Percentiles rank a stretch among this genome's conserved stretches.
These are phyloP conservation scores for Hypselothyrea guttata DNA, from an alignment of 2,888 invertebrate genomes.

Conservation along the genomic window DNA sequence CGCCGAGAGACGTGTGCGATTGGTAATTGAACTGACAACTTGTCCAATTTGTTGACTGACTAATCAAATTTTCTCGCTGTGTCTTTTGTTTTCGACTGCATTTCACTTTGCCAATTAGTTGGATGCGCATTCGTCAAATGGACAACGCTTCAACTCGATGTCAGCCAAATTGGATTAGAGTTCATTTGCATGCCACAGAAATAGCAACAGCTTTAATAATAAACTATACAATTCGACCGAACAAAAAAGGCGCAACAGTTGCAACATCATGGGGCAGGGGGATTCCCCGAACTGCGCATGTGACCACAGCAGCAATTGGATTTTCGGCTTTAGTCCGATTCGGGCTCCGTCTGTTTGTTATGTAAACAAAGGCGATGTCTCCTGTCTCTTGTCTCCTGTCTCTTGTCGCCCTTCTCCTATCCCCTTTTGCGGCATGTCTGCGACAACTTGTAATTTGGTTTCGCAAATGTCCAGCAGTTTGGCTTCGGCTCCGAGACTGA, in stretches of 20 bases:
- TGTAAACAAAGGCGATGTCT: slow-evolving; percentile 62
- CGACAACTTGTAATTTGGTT: slow-evolving; percentile 28
- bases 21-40: slow-evolving; percentile 49
- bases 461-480: background rate
- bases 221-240: too few relatives aligned
- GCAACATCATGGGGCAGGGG: slow-evolving; percentile 27
- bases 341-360: slow-evolving; percentile 48
- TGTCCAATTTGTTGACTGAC: slow-evolving; percentile 51
- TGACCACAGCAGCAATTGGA: slow-evolving; percentile 58
- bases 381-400: too few relatives aligned
- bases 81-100: slow-evolving; percentile 16
- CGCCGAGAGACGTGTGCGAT: slow-evolving; percentile 14
- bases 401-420: background rate
- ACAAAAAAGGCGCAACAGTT: slow-evolving; percentile 65
- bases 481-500: background rate
- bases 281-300: slow-evolving; percentile 54
- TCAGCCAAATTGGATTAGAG: slow-evolving; percentile 54
- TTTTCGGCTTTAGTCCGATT: slow-evolving; percentile 2
- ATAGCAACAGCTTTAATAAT: too few relatives aligned
- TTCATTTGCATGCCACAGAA: slow-evolving; percentile 29
- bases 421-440: slow-evolving; percentile 39
- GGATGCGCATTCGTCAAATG: slow-evolving; percentile 29
- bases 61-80: slow-evolving; percentile 51
- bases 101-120: slow-evolving; percentile 46
- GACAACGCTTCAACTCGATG: slow-evolving; percentile 21